Evolutionary conservation across 2,888 invertebrate species (phyloP), one percentile per base, ranked within the genome.

Genomic region (Aporophyla nigra): DNA sequence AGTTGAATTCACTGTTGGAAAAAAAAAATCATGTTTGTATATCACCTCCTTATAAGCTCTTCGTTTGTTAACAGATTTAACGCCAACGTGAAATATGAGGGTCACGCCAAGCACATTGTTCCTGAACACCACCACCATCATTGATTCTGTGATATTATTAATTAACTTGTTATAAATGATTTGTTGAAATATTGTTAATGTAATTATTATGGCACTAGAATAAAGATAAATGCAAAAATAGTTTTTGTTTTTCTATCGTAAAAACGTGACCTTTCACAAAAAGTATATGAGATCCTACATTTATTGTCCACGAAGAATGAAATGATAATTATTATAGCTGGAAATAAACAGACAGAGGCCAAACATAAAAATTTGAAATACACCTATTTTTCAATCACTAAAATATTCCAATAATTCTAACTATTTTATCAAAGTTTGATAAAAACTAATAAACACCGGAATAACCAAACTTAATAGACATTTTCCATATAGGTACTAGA

Each of bases 41-140:
- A 16, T 14, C 24, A 2, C 24, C 1, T 56, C 14, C 24, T 24
- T 16, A 56, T 14, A 14, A 56, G 2, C 14, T 16, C 14, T 33
- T 49, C 33, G 19, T 68, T 33, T 69, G 7, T 56, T 62, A 33
- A 16, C 53, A 74, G 80, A 53, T 83, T 78, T 59, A 77, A 72
- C 51, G 88, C 88, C 4, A 73, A 81, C 16, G 88, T 88, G 1
- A 83, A 75, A 12, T 77, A 76, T 33, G 86, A 87, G 69, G 89
- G 88, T 24, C 88, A 89, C 59, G 85, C 87, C 49, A 78, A 83
- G 5, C 83, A 82, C 70, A 83, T 70, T 84, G 87, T 63, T 82
- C 81, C 83, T 56, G 83, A 83, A 71, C 73, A 78, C 49, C 85
- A 85, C 43, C 68, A 84, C 40, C 84, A 84, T n/a, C 71, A 84